phyloP scores from a whole-genome alignment of 53 echinoderm and acorn worm species.

The Holothuria leucospilota region DNA sequence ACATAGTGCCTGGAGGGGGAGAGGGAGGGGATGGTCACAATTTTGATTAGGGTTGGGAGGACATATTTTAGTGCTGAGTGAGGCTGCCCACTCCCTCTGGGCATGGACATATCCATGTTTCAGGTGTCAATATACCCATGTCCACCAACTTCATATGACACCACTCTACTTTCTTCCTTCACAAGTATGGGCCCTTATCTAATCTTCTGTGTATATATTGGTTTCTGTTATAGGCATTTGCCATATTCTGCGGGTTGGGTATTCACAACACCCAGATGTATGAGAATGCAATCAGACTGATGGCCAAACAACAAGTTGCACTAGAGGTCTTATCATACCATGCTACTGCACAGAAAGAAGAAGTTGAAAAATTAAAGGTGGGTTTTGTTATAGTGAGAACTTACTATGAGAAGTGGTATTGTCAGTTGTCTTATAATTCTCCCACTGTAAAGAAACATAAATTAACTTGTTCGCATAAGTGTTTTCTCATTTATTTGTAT shows the following conservation, averaged over 20 bases:
- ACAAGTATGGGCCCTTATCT: no score
- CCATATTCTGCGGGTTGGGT: slow-evolving; percentile 97
- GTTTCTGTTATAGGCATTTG: slow-evolving; percentile 77
- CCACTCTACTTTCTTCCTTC: no score
- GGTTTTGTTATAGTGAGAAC: not conserved
- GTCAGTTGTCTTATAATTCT: not conserved
- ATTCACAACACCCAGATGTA: slow-evolving; percentile 99
- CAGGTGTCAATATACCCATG: no score
- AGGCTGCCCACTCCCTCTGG: no score
- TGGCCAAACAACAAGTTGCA: slow-evolving; percentile 97
- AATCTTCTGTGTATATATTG: not conserved
- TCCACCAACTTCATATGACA: no score
- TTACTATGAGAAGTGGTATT: not conserved
- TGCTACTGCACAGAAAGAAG: slow-evolving; percentile 89
- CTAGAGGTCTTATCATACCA: slow-evolving; percentile 97
- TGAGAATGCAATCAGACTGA: slow-evolving; percentile 88
- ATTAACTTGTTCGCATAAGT: not conserved
- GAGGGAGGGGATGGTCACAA: no score
- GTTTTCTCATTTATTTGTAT: no score
- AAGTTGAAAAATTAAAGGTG: slow-evolving; percentile 89
- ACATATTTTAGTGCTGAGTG: no score
- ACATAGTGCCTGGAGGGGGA: no score
- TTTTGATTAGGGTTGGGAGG: no score
- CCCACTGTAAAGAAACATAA: not conserved
- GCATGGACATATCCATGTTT: no score